Evolutionary conservation across 2,797 vertebrate genomes (phyloP).

Genomic region (Urophycis tenuis): DNA sequence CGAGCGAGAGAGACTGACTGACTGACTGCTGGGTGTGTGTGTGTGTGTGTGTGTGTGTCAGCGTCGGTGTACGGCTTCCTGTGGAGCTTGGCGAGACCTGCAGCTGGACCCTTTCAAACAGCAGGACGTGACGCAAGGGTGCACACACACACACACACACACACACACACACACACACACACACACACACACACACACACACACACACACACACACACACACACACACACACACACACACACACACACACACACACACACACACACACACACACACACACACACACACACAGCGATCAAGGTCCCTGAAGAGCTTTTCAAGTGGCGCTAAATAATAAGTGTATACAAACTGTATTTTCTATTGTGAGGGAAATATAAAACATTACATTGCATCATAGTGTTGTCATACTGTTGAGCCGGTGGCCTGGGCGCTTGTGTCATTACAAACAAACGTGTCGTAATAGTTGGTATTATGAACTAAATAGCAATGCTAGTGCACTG

Average conservation of each 20-base stretch:
- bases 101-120: conserved; percentile 12
- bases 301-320: too few species aligned
- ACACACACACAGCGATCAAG: too few species aligned
- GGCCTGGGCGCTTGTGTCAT: neutral
- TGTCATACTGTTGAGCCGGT: neutral
- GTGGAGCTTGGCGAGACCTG: neutral
- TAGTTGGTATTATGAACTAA: neutral
- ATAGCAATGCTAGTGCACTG: neutral
- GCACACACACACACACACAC: conserved; percentile 7
- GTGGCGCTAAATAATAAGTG: too few species aligned
- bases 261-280: too few species aligned
- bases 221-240: neutral
- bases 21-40: neutral
- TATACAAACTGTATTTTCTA: neutral
- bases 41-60: neutral
- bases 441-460: neutral
- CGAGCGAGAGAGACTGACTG: too few species aligned
- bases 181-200: neutral
- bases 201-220: neutral
- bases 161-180: too few species aligned
- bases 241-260: too few species aligned
- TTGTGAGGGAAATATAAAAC: neutral
- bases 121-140: conserved; percentile 9
- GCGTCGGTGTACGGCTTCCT: conserved; percentile 15
- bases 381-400: neutral